Conservation (phyloP, 2,113 vertebrate genomes). For the Brachypodius melanocephalos region DNA sequence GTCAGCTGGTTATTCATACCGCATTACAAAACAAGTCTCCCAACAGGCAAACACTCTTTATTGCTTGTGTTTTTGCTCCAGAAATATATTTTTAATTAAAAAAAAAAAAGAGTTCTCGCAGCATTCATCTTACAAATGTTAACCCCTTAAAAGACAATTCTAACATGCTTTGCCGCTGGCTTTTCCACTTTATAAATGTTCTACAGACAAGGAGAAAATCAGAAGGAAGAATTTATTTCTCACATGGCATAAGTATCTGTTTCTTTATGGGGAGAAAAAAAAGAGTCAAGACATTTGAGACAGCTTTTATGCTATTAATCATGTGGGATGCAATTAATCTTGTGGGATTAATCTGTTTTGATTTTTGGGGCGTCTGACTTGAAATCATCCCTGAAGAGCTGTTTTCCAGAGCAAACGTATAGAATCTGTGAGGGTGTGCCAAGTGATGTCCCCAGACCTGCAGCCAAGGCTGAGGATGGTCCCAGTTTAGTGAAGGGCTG, state of each 20-base stretch:
- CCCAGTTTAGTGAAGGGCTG: fast-evolving
- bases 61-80: slow-evolving; percentile 65
- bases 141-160: slow-evolving; percentile 57
- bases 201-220: slow-evolving; percentile 26
- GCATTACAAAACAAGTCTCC: slow-evolving; percentile 71
- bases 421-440: fast-evolving
- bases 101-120: slow-evolving; percentile 2
- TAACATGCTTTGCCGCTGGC: slow-evolving; percentile 49
- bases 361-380: not conserved
- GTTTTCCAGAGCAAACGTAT: not conserved
- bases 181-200: slow-evolving; percentile 53
- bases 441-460: not conserved
- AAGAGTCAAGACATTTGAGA: not conserved
- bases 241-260: not conserved
- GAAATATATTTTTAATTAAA: slow-evolving; percentile 70
- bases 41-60: slow-evolving; percentile 67
- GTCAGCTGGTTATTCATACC: slow-evolving; percentile 71
- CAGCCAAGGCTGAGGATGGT: not conserved
- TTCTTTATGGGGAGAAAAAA: not conserved
- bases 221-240: slow-evolving; percentile 42
- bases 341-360: not conserved
- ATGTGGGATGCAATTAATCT: not conserved
- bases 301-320: not conserved
- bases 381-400: not conserved
- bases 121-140: slow-evolving; percentile 69